phyloP scores from a whole-genome alignment of 2,888 invertebrate species.

The Leptinotarsa tumamoca region DNA sequence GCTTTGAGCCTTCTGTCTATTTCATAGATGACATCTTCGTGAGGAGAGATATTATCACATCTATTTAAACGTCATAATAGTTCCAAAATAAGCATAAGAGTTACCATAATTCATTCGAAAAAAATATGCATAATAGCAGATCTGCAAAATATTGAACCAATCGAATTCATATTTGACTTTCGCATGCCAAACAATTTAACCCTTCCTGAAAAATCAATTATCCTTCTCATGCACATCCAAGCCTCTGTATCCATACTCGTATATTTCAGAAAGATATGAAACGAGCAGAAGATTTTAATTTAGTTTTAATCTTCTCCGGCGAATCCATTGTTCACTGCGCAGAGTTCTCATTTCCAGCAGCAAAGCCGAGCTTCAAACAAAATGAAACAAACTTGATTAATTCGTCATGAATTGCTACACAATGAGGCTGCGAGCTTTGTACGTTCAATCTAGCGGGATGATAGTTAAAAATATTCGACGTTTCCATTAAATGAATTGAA shows the following conservation, averaged over 20 bases:
- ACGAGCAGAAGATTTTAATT: slow-evolving; percentile 9
- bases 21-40: too few relatives aligned
- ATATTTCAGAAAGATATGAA: slow-evolving; percentile 4
- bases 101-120: too few relatives aligned
- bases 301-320: slow-evolving; percentile 8
- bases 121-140: too few relatives aligned
- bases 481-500: slow-evolving; percentile 22
- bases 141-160: too few relatives aligned
- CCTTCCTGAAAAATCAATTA: background rate
- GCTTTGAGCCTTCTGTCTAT: too few relatives aligned
- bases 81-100: too few relatives aligned
- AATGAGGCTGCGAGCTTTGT: slow-evolving; percentile 21
- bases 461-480: slow-evolving; percentile 20
- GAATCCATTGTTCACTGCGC: slow-evolving; percentile 6
- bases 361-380: slow-evolving; percentile 12
- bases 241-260: background rate
- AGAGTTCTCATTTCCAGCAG: background rate
- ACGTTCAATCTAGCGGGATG: slow-evolving; percentile 23
- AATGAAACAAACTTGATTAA: slow-evolving; percentile 19
- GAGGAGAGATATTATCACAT: too few relatives aligned
- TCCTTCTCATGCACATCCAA: background rate
- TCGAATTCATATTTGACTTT: too few relatives aligned
- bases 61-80: too few relatives aligned
- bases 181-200: too few relatives aligned
- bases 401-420: slow-evolving; percentile 19